A percentile compares a stretch with the other conserved stretches of the same genome.
These are phyloP conservation scores for Stictocephala bisonia DNA, from an alignment of 2,888 invertebrate genomes.

Conservation along the genomic window DNA sequence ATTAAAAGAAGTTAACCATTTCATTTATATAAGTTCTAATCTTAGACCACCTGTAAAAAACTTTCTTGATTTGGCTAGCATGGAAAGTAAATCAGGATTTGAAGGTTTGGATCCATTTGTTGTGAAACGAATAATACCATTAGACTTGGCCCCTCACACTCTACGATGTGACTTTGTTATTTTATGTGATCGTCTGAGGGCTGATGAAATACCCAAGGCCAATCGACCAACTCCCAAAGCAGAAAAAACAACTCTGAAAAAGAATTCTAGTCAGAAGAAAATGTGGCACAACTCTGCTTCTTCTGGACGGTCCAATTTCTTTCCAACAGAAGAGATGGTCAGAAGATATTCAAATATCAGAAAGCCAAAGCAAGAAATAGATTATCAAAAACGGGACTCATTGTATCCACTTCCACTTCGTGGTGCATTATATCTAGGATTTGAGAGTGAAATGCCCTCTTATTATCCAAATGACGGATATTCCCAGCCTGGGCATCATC, in stretches of 20 bases:
- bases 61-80: slow-evolving; percentile 64
- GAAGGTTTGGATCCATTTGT: slow-evolving; percentile 68
- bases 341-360: not conserved
- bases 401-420: slow-evolving; percentile 45
- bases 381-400: slow-evolving; percentile 36
- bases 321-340: slow-evolving; percentile 26
- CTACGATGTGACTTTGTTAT: slow-evolving; percentile 70
- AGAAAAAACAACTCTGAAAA: not conserved
- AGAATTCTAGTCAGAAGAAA: not conserved
- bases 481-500: not conserved
- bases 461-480: not conserved
- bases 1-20: slow-evolving; percentile 64
- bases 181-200: slow-evolving; percentile 64
- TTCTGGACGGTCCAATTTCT: not conserved
- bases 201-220: slow-evolving; percentile 54
- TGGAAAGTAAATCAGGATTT: slow-evolving; percentile 60
- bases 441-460: not conserved
- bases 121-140: slow-evolving; percentile 67
- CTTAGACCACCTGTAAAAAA: slow-evolving; percentile 66
- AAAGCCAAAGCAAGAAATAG: slow-evolving; percentile 10
- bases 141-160: slow-evolving; percentile 74
- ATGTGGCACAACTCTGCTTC: not conserved
- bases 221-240: slow-evolving; percentile 25
- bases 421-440: slow-evolving; percentile 37
- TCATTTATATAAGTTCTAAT: slow-evolving; percentile 73